Evolutionary conservation across 2,797 vertebrate species (phyloP), one percentile per base, ranked within the genome.

Genomic region (Aratinga solstitialis): DNA sequence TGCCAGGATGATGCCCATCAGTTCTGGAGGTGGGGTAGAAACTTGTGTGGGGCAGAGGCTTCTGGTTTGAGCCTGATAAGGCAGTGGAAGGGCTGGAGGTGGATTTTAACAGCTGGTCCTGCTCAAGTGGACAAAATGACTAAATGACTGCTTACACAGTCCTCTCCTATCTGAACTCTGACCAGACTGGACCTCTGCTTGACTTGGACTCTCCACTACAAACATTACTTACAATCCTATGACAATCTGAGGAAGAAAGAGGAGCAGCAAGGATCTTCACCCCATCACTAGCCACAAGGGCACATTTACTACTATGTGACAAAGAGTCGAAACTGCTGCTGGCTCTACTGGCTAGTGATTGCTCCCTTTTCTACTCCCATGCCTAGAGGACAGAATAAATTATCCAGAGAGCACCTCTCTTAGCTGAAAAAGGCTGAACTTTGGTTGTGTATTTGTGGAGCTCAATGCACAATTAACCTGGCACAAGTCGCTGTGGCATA

Each of bases 401-500:
- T 82, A 94, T 32, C 40, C 42, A 71, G 63, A 82, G 56, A 92
- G 48, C 38, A 48, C 17, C 65, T 65, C 53, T 59, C 34, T 68
- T 71, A 71, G 63, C 67, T 67, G 38, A 71, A 15, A 32, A 76
- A 79, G 36, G 67, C 67, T 94, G 87, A 96, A 93, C 83, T 82
- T 93, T 27, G n/a, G 15, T 82, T 72, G 23, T 40, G 26, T 86
- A 9, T 87, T 93, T 82, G 80, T 80, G 80, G 65, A 94, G 61
- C 67, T 94, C 63, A 66, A 77, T 53, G 77, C 36, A 91, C 63
- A 74, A 77, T 90, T 92, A 94, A 89, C 48, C 67, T 87, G 63
- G 15, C 23, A 56, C n/a, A 67, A 47, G 83, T 91, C 58, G 43
- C 38, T 43, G 84, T 85, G 45, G 32, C 84, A 71, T 36, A 92